Evolutionary conservation across 2,797 vertebrate genomes (phyloP).

Genomic region (Silurus aristotelis): DNA sequence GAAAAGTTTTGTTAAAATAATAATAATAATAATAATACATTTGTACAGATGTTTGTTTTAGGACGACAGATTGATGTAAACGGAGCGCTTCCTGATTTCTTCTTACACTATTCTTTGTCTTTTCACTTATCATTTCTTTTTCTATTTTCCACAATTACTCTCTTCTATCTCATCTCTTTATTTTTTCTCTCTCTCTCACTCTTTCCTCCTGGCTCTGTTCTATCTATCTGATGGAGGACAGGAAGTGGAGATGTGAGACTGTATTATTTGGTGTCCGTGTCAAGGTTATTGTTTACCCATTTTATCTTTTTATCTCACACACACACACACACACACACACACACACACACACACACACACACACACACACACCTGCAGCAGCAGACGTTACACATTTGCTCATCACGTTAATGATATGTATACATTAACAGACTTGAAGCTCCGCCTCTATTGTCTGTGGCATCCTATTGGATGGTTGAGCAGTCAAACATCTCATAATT

Average conservation of each 20-base stretch:
- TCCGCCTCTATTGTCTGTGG: background rate
- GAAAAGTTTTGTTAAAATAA: no score
- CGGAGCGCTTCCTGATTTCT: no score
- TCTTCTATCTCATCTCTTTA: background rate
- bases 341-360: background rate
- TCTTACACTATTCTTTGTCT: background rate
- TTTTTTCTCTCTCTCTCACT: background rate
- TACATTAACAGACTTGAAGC: background rate
- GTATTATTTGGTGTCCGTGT: constrained; percentile 15
- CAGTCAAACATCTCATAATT: background rate
- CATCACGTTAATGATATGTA: background rate
- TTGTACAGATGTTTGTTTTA: no score
- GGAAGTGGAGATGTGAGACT: background rate
- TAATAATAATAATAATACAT: no score
- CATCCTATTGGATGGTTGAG: background rate
- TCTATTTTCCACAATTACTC: background rate
- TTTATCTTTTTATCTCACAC: constrained; percentile 2
- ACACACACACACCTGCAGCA: background rate
- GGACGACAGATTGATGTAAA: no score
- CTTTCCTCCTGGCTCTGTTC: constrained; percentile 29
- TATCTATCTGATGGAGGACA: background rate
- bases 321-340: background rate
- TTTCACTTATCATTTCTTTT: background rate
- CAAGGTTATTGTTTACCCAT: constrained; percentile 20
- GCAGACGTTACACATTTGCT: background rate